Conservation (phyloP, 2,797 vertebrate species). For the Harpagifer antarcticus region DNA sequence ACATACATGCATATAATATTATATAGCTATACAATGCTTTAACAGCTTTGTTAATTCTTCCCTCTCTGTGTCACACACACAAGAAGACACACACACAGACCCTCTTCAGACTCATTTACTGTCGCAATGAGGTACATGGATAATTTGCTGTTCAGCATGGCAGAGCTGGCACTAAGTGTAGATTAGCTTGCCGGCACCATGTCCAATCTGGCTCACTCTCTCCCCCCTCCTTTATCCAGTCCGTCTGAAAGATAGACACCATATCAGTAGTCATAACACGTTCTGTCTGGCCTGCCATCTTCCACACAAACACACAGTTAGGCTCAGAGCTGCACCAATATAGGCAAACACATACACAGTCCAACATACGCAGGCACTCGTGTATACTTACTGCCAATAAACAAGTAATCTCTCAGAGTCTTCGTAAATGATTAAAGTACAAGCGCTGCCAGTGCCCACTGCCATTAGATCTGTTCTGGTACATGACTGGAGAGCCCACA, state of each 20-base stretch:
- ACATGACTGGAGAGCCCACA: slow-evolving; percentile 53
- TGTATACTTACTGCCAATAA: slow-evolving; percentile 52
- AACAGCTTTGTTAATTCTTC: slow-evolving; percentile 35
- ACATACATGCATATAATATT: slow-evolving; percentile 28
- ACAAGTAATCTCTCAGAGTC: slow-evolving; percentile 62
- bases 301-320: slow-evolving; percentile 64
- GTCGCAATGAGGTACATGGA: slow-evolving; percentile 72
- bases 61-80: neutral
- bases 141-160: slow-evolving; percentile 80
- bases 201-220: slow-evolving; percentile 59
- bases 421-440: slow-evolving; percentile 68
- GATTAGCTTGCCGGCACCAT: slow-evolving; percentile 67
- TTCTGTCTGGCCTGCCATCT: slow-evolving; percentile 73
- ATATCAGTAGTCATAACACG: slow-evolving; percentile 81
- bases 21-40: slow-evolving; percentile 29
- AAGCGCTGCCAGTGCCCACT: slow-evolving; percentile 61
- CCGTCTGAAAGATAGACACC: slow-evolving; percentile 74
- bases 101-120: slow-evolving; percentile 72
- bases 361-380: slow-evolving; percentile 40
- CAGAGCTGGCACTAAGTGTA: slow-evolving; percentile 70
- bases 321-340: slow-evolving; percentile 36
- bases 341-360: slow-evolving; percentile 44
- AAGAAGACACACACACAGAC: slow-evolving; percentile 18
- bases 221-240: slow-evolving; percentile 47
- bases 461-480: slow-evolving; percentile 72